These are phyloP conservation scores for Polyodon spathula DNA, from an alignment of 2,113 vertebrate species.

Conservation along the genomic window DNA sequence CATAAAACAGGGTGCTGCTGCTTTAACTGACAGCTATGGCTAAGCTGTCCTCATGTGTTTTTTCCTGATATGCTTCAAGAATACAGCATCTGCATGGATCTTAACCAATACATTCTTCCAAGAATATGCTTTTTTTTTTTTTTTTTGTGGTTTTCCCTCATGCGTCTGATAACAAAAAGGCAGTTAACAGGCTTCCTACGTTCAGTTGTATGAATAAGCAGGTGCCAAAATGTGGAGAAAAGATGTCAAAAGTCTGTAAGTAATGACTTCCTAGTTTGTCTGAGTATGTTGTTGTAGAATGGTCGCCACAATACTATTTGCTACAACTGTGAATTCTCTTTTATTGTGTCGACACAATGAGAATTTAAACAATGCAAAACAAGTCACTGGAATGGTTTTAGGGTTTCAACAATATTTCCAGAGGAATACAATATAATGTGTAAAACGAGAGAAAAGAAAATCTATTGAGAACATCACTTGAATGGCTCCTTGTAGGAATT, in stretches of 20 bases:
- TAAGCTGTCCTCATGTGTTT: slow-evolving; percentile 22
- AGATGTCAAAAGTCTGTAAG: slow-evolving; percentile 33
- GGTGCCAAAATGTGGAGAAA: slow-evolving; percentile 42
- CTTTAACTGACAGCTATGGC: slow-evolving; percentile 28
- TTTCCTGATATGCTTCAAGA: slow-evolving; percentile 39
- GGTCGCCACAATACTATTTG: neutral
- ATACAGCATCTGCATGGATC: slow-evolving; percentile 25
- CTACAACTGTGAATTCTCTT: no score
- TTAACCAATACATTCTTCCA: slow-evolving; percentile 37
- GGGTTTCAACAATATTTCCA: no score
- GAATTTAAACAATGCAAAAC: no score
- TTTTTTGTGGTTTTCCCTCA: slow-evolving; percentile 47
- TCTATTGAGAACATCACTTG: no score
- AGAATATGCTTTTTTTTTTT: slow-evolving; percentile 48
- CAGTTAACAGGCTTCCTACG: slow-evolving; percentile 64
- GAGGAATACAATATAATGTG: no score
- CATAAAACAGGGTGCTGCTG: no score
- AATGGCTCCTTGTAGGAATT: no score
- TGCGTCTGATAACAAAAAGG: slow-evolving; percentile 44
- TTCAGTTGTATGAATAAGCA: slow-evolving; percentile 49
- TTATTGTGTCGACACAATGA: no score
- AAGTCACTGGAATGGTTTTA: no score
- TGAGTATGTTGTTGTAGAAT: slow-evolving; percentile 11
- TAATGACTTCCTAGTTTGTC: slow-evolving; percentile 25
- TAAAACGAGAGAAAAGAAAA: no score